Base-by-base conservation (phyloP, 2,113 vertebrate species). In the Neofelis nebulosa region DNA sequence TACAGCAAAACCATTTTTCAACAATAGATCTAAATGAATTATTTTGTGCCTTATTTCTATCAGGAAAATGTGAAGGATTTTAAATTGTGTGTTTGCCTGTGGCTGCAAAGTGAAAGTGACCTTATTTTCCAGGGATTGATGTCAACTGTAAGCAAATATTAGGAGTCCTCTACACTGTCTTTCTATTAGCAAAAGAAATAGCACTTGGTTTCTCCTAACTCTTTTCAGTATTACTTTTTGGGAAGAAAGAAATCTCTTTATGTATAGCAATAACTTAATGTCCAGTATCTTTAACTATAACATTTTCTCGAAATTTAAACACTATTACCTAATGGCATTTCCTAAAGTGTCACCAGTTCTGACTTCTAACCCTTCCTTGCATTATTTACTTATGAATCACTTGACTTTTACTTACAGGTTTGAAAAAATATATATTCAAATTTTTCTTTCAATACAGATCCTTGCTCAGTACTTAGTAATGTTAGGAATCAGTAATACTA, bases 1-100 rank as follows among this genome's bases (percentile, higher is more conserved):
- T 68, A 5, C n/a, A 57, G 76, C 2, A 1, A 27, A 87, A 31
- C 16, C 65, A 1, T 73, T 7, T 92, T 18, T 10, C 63, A 73
- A 1, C 45, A 48, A 81, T 50, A 71, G 33, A 95, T 19, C 38
- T 82, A 93, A 96, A 85, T 95, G 25, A 81, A 36, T 85, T 98
- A 38, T 89, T 36, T 81, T 68, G 71, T 41, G 11, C 7, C 0
- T 3, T 66, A 7, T 69, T 73, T 45, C 33, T 12, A 66, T 27
- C 57, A 10, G 0, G 6, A 68, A 96, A 74, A 50, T 90, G 36
- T 73, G 2, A 4, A 94, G 45, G 23, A 71, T 91, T 88, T 89
- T 14, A 82, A 95, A 73, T 82, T 90, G 74, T 33, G 50, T 88
- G 15, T 12, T 79, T 93, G 18, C 48, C 33, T 41, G 33, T 65